Percentiles rank a stretch among this genome's conserved stretches.
These are phyloP conservation scores for Protula sp. DNA, from an alignment of 2,888 invertebrate genomes.

Conservation along the genomic window DNA sequence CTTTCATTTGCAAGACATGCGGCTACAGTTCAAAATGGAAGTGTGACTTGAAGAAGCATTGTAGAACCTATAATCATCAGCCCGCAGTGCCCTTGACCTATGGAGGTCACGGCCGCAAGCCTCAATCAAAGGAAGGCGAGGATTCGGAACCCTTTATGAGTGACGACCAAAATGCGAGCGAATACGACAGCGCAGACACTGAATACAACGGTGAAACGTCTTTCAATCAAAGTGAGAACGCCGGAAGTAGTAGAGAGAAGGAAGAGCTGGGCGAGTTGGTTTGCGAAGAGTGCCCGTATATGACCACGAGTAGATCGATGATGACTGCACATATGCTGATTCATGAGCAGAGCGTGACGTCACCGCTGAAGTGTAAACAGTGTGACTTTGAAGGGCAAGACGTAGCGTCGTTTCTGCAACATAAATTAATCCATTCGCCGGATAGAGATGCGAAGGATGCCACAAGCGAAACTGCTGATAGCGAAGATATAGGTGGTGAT, in stretches of 20 bases:
- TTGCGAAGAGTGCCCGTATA: neutral
- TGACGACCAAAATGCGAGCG: conserved; percentile 4
- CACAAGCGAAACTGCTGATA: too few species aligned
- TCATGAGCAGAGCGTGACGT: too few species aligned
- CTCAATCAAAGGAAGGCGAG: neutral
- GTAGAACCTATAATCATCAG: conserved; percentile 41
- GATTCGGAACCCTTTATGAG: too few species aligned
- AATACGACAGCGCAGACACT: too few species aligned
- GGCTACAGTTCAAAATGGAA: conserved; percentile 50
- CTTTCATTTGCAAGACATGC: conserved; percentile 44
- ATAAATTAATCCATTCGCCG: conserved; percentile 40
- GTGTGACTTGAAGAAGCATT: conserved; percentile 51
- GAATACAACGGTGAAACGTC: too few species aligned
- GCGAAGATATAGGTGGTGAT: too few species aligned
- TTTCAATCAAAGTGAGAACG: too few species aligned
- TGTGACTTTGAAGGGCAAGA: conserved; percentile 23
- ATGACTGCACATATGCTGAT: too few species aligned
- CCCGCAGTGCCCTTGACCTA: conserved; percentile 16
- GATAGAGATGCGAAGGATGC: too few species aligned
- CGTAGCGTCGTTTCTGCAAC: conserved; percentile 39
- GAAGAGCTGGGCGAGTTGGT: neutral
- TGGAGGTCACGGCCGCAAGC: conserved; percentile 15
- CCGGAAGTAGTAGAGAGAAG: neutral
- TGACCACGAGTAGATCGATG: conserved; percentile 26
- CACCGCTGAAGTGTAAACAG: too few species aligned